A percentile compares a stretch with the other conserved stretches of the same genome.
Conservation (phyloP, 2,888 invertebrate species). For the Ametastegia equiseti region DNA sequence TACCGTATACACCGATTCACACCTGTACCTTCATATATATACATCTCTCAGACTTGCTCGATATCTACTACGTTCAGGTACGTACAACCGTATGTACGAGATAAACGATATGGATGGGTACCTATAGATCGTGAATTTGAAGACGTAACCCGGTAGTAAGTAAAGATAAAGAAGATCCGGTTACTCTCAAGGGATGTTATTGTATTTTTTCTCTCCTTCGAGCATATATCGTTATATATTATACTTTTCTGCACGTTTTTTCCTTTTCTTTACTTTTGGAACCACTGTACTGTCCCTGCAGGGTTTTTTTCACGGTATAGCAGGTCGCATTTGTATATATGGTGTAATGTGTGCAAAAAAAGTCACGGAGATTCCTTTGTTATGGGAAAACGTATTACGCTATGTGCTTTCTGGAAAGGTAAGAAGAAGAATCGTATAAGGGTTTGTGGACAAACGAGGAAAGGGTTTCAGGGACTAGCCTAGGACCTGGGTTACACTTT, state of each 20-base stretch:
- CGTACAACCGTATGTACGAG: too few species aligned
- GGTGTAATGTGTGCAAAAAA: neutral
- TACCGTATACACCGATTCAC: neutral
- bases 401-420: neutral
- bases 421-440: neutral
- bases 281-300: too few species aligned
- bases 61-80: neutral
- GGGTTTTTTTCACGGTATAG: neutral
- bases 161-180: constrained; percentile 24
- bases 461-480: neutral
- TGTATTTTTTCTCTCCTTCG: neutral
- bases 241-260: neutral
- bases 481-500: too few species aligned
- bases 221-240: neutral
- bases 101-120: constrained; percentile 25
- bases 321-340: neutral
- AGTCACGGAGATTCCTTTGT: neutral
- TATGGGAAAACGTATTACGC: neutral
- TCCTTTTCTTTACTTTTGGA: neutral
- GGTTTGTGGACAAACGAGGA: constrained; percentile 3
- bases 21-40: neutral
- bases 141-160: constrained; percentile 9
- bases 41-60: neutral
- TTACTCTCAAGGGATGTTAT: neutral
- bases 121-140: constrained; percentile 24